These are phyloP conservation scores for Neopelma chrysocephalum DNA, from an alignment of 2,797 vertebrate species.

Conservation along the genomic window DNA sequence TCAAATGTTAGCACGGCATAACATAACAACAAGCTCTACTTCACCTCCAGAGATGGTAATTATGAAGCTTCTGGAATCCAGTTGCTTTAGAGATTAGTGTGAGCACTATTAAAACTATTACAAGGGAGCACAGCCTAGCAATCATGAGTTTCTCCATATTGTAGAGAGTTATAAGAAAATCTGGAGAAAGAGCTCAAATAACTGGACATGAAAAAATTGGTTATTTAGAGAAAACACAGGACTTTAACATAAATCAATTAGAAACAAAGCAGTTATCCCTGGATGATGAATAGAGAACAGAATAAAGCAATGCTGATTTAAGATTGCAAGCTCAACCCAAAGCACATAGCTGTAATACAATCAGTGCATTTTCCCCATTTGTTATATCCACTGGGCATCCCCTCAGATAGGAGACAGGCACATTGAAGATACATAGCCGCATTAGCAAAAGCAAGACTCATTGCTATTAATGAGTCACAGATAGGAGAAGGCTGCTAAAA, in stretches of 20 bases:
- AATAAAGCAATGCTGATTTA: slow-evolving; percentile 46
- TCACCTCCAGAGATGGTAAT: slow-evolving; percentile 64
- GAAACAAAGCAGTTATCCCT: slow-evolving; percentile 38
- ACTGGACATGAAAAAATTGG: not conserved
- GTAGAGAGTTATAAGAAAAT: slow-evolving; percentile 52
- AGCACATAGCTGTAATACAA: slow-evolving; percentile 12
- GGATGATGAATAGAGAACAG: slow-evolving; percentile 50
- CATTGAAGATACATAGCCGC: slow-evolving; percentile 25
- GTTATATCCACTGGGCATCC: not conserved
- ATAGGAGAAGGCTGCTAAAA: slow-evolving; percentile 84
- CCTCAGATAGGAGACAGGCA: slow-evolving; percentile 17
- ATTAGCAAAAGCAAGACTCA: slow-evolving; percentile 69
- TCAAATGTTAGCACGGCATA: slow-evolving; percentile 14
- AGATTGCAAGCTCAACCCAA: slow-evolving; percentile 26
- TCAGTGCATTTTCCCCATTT: not conserved
- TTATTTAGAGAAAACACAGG: slow-evolving; percentile 44
- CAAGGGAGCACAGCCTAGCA: slow-evolving; percentile 70
- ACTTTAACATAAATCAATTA: slow-evolving; percentile 15
- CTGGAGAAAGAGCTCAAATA: slow-evolving; percentile 59
- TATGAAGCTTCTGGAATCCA: slow-evolving; percentile 39
- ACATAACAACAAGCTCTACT: slow-evolving; percentile 53
- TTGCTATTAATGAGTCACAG: slow-evolving; percentile 62
- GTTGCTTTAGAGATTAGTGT: slow-evolving; percentile 31
- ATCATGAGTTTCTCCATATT: slow-evolving; percentile 73
- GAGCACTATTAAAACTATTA: slow-evolving; percentile 49